Conservation (phyloP, 2,797 vertebrate species). For the Antennarius maculatus region DNA sequence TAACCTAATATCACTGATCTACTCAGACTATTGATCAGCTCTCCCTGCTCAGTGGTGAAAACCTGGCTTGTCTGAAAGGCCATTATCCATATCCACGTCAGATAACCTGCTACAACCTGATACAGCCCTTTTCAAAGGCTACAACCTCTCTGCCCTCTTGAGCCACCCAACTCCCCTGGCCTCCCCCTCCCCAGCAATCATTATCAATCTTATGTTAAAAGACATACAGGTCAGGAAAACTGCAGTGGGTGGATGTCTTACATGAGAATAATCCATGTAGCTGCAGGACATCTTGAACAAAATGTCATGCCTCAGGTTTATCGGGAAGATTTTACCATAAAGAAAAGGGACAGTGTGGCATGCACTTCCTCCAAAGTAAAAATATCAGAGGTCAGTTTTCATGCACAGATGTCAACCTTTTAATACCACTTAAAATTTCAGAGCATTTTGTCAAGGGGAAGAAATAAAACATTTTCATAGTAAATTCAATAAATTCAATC, state of each 20-base stretch:
- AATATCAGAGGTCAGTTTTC: constrained; percentile 3
- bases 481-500: constrained; percentile 31
- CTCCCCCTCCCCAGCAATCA: constrained; percentile 32
- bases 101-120: constrained; percentile 82
- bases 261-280: constrained; percentile 62
- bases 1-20: constrained; percentile 80
- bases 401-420: not conserved
- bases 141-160: constrained; percentile 70
- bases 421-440: constrained; percentile 19
- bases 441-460: constrained; percentile 9
- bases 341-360: constrained; percentile 8
- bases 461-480: constrained; percentile 4
- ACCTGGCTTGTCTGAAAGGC: constrained; percentile 82
- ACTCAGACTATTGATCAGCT: constrained; percentile 81
- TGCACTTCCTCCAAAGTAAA: not conserved
- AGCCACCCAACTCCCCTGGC: constrained; percentile 43
- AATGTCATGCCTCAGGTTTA: constrained; percentile 44
- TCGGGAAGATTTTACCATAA: constrained; percentile 5
- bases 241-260: constrained; percentile 53
- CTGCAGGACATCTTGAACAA: constrained; percentile 21
- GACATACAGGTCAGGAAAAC: constrained; percentile 67
- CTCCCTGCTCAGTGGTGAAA: constrained; percentile 67
- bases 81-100: constrained; percentile 83
- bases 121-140: constrained; percentile 75
- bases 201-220: constrained; percentile 72